Conservation (phyloP, 2,113 vertebrate genomes). For the Paramormyrops kingsleyae region DNA sequence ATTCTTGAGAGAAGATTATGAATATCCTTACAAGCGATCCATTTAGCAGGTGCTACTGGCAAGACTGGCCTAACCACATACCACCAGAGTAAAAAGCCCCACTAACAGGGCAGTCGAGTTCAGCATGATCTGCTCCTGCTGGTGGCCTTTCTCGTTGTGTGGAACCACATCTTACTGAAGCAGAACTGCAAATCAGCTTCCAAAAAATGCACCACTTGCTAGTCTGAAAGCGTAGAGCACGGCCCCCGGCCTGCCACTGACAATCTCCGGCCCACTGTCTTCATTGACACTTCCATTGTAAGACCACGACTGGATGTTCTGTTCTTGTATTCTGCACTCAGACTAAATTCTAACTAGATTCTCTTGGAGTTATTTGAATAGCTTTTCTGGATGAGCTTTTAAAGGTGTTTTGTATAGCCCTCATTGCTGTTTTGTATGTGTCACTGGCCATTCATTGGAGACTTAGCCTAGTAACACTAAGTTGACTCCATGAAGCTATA, state of each 20-base stretch:
- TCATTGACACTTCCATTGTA: background rate
- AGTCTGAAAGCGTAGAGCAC: background rate
- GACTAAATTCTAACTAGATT: background rate
- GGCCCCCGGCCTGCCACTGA: background rate
- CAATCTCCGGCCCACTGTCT: background rate
- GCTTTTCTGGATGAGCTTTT: background rate
- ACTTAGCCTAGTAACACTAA: background rate
- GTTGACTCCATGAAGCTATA: background rate
- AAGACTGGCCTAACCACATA: background rate
- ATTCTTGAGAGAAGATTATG: background rate
- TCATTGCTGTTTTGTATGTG: background rate
- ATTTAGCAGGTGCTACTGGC: background rate
- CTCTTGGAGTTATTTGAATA: background rate
- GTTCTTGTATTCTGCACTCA: background rate
- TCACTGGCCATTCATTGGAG: background rate
- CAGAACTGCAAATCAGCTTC: background rate
- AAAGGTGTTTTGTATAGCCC: background rate
- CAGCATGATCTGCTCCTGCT: background rate
- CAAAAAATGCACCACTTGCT: background rate
- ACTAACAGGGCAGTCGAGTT: background rate
- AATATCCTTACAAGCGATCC: background rate
- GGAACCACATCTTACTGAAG: background rate
- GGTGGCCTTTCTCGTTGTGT: background rate
- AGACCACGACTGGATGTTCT: background rate
- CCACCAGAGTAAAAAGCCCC: background rate